Base-by-base conservation (phyloP, 2,888 invertebrate species). In the Prenolepis imparis region DNA sequence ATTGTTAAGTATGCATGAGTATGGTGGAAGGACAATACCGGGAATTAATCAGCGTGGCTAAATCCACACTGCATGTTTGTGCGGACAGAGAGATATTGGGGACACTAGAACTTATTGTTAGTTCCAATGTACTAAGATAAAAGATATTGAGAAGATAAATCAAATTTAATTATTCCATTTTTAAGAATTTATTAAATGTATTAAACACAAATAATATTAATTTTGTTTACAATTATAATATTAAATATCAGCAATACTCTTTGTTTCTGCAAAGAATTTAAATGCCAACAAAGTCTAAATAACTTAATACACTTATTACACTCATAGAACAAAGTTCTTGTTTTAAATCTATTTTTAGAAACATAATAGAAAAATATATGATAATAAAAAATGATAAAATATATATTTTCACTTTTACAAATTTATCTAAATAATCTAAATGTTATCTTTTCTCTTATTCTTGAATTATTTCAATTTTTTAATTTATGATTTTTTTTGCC, bases 1-100 rank as follows among this genome's bases (percentile, higher is more conserved):
- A 83, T 75, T 80, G 6, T 36, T 44, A 57, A 66, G 55, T 68
- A 32, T 80, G 64, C 75, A 59, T 81, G 67, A 39, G 61, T 59
- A 73, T 59, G 32, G 28, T 82, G 32, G 41, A 82, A 75, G 52
- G 67, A 70, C 21, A 48, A 75, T 36, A 44, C 18, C 32, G 24
- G 28, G 74, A 66, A 74, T 84, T 89, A 90, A 88, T 83, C 84
- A 67, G 84, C 81, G 78, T 81, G 86, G 36, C 44, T 55, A 63
- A 87, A 80, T 82, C 55, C 41, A 78, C n/a, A 74, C 32, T 89
- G 89, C 90, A 90, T 89, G 88, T 77, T 78, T 21, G 4, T 52
- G 48, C 5, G 32, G 1, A 48, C 12, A 57, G 21, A 57, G 15
- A 59, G 21, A 36, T 59, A 70, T 72, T 5, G 32, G 12, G 36